Evolutionary conservation across 2,113 vertebrate genomes (phyloP).

Genomic region (Astatoreochromis straeleni): DNA sequence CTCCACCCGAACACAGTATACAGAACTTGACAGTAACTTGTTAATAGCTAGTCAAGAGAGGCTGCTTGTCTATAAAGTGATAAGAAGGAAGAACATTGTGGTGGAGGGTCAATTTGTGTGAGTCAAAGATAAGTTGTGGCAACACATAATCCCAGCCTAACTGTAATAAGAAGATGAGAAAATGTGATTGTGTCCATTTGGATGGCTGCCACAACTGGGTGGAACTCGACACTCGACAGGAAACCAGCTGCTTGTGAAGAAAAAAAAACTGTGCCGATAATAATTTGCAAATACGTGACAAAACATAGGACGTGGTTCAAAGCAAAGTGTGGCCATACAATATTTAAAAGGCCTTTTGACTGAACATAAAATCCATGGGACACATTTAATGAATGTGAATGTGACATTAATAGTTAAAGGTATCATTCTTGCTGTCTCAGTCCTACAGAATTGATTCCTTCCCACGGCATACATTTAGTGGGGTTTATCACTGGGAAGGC

Average conservation of each 20-base stretch:
- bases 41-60: neutral
- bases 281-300: slow-evolving; percentile 42
- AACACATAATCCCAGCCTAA: slow-evolving; percentile 47
- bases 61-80: slow-evolving; percentile 12
- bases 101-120: slow-evolving; percentile 51
- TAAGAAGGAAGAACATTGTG: slow-evolving; percentile 41
- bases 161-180: slow-evolving; percentile 59
- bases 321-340: slow-evolving; percentile 34
- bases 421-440: slow-evolving; percentile 32
- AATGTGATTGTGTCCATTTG: slow-evolving; percentile 57
- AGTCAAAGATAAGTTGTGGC: slow-evolving; percentile 45
- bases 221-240: slow-evolving; percentile 17
- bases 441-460: slow-evolving; percentile 56
- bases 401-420: slow-evolving; percentile 50
- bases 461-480: slow-evolving; percentile 33
- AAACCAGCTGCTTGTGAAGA: slow-evolving; percentile 20
- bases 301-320: slow-evolving; percentile 42
- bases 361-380: neutral
- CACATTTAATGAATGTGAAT: slow-evolving; percentile 22
- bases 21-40: neutral
- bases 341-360: slow-evolving; percentile 37
- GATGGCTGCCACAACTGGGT: slow-evolving; percentile 8
- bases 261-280: slow-evolving; percentile 1
- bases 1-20: neutral
- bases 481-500: slow-evolving; percentile 47